Conservation (phyloP, 2,888 invertebrate species). For the Macaria liturata region DNA sequence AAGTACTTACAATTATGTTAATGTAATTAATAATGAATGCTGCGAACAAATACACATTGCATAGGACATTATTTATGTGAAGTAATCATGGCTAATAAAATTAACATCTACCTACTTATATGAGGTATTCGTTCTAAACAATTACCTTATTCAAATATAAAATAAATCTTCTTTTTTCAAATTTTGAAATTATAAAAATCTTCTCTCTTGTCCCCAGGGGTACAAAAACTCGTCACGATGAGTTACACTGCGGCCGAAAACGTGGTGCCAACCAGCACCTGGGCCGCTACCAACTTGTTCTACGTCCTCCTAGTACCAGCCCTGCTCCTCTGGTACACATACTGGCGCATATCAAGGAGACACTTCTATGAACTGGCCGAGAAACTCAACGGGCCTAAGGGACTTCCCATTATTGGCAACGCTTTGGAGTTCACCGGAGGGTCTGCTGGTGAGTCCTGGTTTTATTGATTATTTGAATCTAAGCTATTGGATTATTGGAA, state of each 20-base stretch:
- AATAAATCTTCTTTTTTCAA: too few relatives aligned
- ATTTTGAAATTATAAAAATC: too few relatives aligned
- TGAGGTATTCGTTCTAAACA: too few relatives aligned
- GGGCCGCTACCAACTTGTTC: constrained; percentile 87
- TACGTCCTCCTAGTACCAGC: constrained; percentile 89
- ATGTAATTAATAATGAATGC: too few relatives aligned
- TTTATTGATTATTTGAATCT: neutral
- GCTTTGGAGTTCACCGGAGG: constrained; percentile 89
- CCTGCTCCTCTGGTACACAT: constrained; percentile 87
- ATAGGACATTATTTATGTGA: too few relatives aligned
- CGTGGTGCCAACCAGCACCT: constrained; percentile 68
- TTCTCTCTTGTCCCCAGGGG: constrained; percentile 11
- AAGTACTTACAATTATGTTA: too few relatives aligned
- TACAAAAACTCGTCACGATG: constrained; percentile 48
- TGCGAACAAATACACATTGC: too few relatives aligned
- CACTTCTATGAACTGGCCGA: constrained; percentile 88
- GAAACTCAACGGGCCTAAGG: constrained; percentile 88
- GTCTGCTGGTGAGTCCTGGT: constrained; percentile 83
- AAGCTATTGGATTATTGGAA: too few relatives aligned
- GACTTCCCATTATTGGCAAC: constrained; percentile 89
- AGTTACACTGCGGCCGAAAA: constrained; percentile 70
- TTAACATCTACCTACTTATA: too few relatives aligned
- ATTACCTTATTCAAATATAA: too few relatives aligned
- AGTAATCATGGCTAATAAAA: too few relatives aligned
- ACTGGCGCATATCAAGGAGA: constrained; percentile 89